Evolutionary conservation across 2,888 invertebrate species (phyloP).

Genomic region (Ormyrus labotus): DNA sequence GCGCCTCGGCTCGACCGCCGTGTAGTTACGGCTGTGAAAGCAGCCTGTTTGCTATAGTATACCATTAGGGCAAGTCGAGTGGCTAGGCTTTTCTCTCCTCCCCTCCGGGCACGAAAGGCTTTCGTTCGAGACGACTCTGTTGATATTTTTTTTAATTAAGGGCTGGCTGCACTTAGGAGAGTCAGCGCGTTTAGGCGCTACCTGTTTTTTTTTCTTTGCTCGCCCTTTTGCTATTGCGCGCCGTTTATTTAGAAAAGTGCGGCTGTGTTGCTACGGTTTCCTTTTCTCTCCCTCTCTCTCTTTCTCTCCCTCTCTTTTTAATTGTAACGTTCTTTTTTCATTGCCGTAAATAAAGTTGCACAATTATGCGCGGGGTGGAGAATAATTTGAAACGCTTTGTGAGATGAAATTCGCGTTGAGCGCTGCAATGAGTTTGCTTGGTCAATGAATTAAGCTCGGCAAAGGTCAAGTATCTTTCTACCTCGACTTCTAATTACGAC

Average conservation of each 20-base stretch:
- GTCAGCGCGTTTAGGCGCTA: slow-evolving; percentile 43
- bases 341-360: slow-evolving; percentile 8
- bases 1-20: not conserved
- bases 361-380: slow-evolving; percentile 1
- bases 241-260: slow-evolving; percentile 11
- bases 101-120: not conserved
- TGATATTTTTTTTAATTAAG: slow-evolving; percentile 44
- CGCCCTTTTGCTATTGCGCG: not conserved
- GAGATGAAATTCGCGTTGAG: not conserved
- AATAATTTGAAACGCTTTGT: slow-evolving; percentile 16
- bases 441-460: no score
- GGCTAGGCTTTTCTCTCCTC: not conserved
- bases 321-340: not conserved
- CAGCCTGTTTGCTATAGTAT: slow-evolving; percentile 62
- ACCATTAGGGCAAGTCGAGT: slow-evolving; percentile 30
- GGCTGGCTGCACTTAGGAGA: slow-evolving; percentile 51
- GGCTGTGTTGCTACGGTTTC: no score
- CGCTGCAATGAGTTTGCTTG: no score
- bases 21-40: slow-evolving; percentile 61
- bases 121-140: not conserved
- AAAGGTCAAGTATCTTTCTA: no score
- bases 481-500: no score
- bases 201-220: slow-evolving; percentile 62
- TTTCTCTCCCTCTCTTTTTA: no score
- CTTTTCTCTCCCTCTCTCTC: not conserved